These are phyloP conservation scores for Centruroides sculpturatus DNA, from an alignment of 1,140 invertebrate genomes.

Conservation along the genomic window DNA sequence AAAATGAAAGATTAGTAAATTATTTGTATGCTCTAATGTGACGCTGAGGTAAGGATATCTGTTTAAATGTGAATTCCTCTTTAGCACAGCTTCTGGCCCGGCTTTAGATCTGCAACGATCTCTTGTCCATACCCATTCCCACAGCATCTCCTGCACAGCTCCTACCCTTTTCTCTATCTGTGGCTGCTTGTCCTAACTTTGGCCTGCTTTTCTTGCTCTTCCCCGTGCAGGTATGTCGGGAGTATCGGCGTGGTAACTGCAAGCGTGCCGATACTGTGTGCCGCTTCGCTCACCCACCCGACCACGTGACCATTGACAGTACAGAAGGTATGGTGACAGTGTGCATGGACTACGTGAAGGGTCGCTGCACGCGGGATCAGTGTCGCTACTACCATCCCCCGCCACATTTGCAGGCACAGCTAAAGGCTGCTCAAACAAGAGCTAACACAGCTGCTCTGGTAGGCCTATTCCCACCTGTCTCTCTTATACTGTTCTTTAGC, in stretches of 20 bases:
- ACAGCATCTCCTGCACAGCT: too few species aligned
- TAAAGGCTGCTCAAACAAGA: constrained; percentile 73
- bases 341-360: constrained; percentile 94
- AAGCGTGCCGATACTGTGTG: constrained; percentile 88
- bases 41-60: too few species aligned
- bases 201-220: constrained; percentile 1
- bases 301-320: constrained; percentile 63
- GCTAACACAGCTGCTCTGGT: constrained; percentile 59
- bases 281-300: constrained; percentile 92
- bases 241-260: constrained; percentile 93
- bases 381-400: constrained; percentile 79
- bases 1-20: too few species aligned
- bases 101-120: too few species aligned
- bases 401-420: constrained; percentile 96
- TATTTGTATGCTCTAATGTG: too few species aligned
- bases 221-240: constrained; percentile 77
- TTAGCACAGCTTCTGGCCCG: too few species aligned
- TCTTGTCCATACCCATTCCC: too few species aligned
- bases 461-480: constrained; percentile 29
- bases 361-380: constrained; percentile 13
- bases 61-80: too few species aligned
- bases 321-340: constrained; percentile 87
- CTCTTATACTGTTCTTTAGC: neutral
- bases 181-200: neutral
- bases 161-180: too few species aligned